Evolutionary conservation across 2,797 vertebrate genomes (phyloP), one percentile per base, ranked within the genome.

Genomic region (Scyliorhinus canicula): DNA sequence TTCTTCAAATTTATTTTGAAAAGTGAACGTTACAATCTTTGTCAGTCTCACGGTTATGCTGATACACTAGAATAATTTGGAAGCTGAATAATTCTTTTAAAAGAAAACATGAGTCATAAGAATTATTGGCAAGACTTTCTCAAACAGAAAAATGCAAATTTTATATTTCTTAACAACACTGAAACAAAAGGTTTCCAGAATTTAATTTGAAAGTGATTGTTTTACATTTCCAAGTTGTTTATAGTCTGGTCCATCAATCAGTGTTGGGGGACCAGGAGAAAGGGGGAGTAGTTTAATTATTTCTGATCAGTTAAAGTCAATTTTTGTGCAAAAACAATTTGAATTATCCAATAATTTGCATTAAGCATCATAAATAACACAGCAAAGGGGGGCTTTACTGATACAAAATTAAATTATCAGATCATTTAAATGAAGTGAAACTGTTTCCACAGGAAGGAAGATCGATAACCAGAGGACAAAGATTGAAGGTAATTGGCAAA

Each of bases 201-300:
- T 90, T 90, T 90, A 90, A 90, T 40, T 90, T 90, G 16, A 60
- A 63, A 90, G 55, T n/a, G n/a, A 60, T 90, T 60, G 57, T 40
- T 90, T 63, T 47, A 8, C 26, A 47, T 82, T 82, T 82, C 44
- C 40, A 47, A 26, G 44, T 82, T 24, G 79, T 82, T 82, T 47
- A 82, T 82, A 12, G 79, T 26, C 44, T 26, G 79, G 19, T 19
- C 19, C 6, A 21, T 82, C 79, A 47, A 82, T 47, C 79, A 82
- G 6, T 47, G 40, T 5, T 0, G 44, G 40, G 21, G 79, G 1
- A 21, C 19, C 8, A 21, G 77, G 40, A 44, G 40, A 3, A 82
- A 44, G 77, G 40, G 5, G 16, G 19, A 19, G 1, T 40, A 40
- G 74, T 82, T 82, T 14, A 16, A 44, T 19, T 1, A 82, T 82